Percentiles rank a stretch among this genome's conserved stretches.
Evolutionary conservation across 2,113 vertebrate species (phyloP).

Genomic region (Fukomys damarensis): DNA sequence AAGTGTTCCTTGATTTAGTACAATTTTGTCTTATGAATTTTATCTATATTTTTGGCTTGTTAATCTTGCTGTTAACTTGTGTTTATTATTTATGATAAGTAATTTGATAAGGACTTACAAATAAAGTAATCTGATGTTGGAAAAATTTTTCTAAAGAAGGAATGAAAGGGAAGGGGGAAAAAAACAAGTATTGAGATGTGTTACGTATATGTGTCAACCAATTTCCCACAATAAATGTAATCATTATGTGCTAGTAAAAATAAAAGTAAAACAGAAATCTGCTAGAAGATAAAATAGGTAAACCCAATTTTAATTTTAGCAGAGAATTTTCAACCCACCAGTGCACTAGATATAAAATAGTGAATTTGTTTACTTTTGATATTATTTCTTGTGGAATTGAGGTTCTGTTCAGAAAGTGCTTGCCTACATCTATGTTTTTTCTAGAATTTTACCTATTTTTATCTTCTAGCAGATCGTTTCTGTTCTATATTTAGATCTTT

Average conservation of each 20-base stretch:
- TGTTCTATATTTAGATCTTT: not conserved
- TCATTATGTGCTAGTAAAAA: not conserved
- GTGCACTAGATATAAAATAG: conserved; percentile 12
- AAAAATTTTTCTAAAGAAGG: not conserved
- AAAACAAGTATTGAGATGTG: not conserved
- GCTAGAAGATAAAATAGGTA: not conserved
- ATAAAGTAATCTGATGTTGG: not conserved
- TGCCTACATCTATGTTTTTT: not conserved
- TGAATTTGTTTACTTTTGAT: conserved; percentile 18
- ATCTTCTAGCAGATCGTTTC: not conserved
- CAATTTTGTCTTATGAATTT: not conserved
- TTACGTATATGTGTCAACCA: not conserved
- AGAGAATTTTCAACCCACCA: not conserved
- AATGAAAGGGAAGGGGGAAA: not conserved
- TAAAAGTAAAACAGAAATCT: not conserved
- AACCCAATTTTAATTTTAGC: conserved; percentile 15
- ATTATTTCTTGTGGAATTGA: not conserved
- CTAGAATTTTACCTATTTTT: not conserved
- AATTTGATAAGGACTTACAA: not conserved
- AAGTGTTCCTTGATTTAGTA: not conserved
- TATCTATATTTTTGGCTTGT: not conserved
- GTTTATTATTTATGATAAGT: not conserved
- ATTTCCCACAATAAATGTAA: not conserved
- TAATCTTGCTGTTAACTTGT: not conserved
- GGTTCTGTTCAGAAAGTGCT: not conserved